phyloP scores from a whole-genome alignment of 2,888 invertebrate species.

The Brenthis daphne region DNA sequence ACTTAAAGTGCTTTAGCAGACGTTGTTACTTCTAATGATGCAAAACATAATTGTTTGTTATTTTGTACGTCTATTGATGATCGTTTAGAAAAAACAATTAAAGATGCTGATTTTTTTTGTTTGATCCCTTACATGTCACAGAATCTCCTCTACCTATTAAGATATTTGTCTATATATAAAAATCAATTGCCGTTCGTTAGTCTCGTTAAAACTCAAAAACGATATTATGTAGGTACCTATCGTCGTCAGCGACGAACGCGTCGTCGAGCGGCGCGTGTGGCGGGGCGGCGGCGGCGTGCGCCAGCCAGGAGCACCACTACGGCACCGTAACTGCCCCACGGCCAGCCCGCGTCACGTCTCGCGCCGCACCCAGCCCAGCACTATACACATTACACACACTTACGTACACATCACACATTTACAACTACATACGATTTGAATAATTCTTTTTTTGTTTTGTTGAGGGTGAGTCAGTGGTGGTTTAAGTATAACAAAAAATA shows the following conservation, averaged over 20 bases:
- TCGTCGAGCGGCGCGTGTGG: slow-evolving; percentile 53
- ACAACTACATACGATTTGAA: no score
- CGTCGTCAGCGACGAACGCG: no score
- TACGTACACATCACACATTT: no score
- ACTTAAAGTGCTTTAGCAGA: slow-evolving; percentile 23
- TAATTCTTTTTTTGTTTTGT: no score
- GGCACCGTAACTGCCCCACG: slow-evolving; percentile 94
- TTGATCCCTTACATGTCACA: no score
- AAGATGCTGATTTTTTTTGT: not conserved
- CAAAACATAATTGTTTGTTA: slow-evolving; percentile 10
- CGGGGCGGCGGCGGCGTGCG: slow-evolving; percentile 82
- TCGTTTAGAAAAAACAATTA: not conserved
- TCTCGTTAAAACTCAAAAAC: no score
- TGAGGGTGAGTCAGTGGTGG: no score
- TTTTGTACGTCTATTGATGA: slow-evolving; percentile 7
- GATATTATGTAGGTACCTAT: no score
- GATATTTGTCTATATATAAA: no score
- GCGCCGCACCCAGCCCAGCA: slow-evolving; percentile 90
- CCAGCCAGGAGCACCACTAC: slow-evolving; percentile 93
- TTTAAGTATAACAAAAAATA: no score
- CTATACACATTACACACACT: slow-evolving; percentile 53
- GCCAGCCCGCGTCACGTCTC: slow-evolving; percentile 88
- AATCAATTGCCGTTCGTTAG: no score
- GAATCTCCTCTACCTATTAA: no score
- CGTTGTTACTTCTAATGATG: slow-evolving; percentile 20